Evolutionary conservation across 2,797 vertebrate genomes (phyloP).

Genomic region (Pseudopleuronectes americanus): DNA sequence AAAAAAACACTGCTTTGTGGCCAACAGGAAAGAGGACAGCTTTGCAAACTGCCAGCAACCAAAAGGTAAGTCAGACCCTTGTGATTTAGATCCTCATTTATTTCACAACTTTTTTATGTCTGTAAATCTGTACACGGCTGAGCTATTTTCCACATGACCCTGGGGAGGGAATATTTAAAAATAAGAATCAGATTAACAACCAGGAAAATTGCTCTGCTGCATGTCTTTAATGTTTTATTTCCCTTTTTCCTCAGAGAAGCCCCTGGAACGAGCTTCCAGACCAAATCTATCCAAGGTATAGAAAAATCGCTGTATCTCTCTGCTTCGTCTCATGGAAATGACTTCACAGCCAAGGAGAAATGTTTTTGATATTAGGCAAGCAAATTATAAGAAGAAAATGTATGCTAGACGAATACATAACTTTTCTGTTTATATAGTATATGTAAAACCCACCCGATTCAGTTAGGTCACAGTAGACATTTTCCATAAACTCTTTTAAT

Average conservation of each 20-base stretch:
- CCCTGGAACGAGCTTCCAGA: neutral
- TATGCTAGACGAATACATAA: too few relatives aligned
- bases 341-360: neutral
- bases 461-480: neutral
- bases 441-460: neutral
- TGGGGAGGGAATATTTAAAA: neutral
- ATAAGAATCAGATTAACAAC: neutral
- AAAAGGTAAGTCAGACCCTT: conserved; percentile 26
- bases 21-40: conserved; percentile 43
- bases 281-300: conserved; percentile 40
- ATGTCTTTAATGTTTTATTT: neutral
- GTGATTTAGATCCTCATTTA: neutral
- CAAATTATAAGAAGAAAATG: too few relatives aligned
- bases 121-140: neutral
- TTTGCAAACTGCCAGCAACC: conserved; percentile 5
- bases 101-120: neutral
- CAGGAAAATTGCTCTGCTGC: neutral
- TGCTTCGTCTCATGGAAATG: neutral
- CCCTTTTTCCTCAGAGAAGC: conserved; percentile 33
- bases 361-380: too few relatives aligned
- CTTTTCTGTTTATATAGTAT: too few relatives aligned
- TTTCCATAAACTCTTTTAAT: neutral
- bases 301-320: neutral
- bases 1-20: conserved; percentile 15
- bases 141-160: neutral